Base-by-base conservation (phyloP, 1,140 invertebrate species). In the Heliconius himera region DNA sequence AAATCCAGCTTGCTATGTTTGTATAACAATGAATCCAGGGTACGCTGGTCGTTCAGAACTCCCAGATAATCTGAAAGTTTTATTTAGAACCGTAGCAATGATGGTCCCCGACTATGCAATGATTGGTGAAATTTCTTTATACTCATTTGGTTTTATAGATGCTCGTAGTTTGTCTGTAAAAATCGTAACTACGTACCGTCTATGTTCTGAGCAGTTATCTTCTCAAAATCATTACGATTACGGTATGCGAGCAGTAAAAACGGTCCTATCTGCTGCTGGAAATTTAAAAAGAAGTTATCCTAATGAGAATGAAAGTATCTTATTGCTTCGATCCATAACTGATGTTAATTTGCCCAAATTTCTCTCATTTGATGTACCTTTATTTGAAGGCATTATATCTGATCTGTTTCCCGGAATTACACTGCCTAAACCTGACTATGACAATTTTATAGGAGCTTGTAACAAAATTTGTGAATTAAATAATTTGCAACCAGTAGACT, bases 271-370 rank as follows among this genome's bases (percentile, higher is more conserved):
- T 20, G 98, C 98, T 8, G 98, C 98, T 38, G 98, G 97, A 46
- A 98, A 97, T 90, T 96, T 98, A 22, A 98, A 99, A 94, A 94
- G 98, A 70, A 97, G 97, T 88, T 97, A 96, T 89, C 98, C 98
- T 0, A 95, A 98, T 84, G 97, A 98, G 91, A 94, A 97, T 85
- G 97, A 98, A 93, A 96, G 97, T 83, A 96, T 96, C 80, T 89
- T 99, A 70, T 88, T 99, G 54, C 93, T 99, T 38, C 95, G 98
- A 51, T 98, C 98, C 1, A 97, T 99, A 75, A 96, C 98, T 36
- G 98, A 99, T 94, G 98, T 99, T 0, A 99, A 99, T 95, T 94
- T 99, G 56, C 98, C 98, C 0, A 99, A 99, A 91, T 99, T 99
- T 95, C 94, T 99, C 60, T 97, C 96, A 5, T 96, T 97, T 88